Evolutionary conservation across 2,113 vertebrate genomes (phyloP).

Genomic region (Xyrauchen texanus): DNA sequence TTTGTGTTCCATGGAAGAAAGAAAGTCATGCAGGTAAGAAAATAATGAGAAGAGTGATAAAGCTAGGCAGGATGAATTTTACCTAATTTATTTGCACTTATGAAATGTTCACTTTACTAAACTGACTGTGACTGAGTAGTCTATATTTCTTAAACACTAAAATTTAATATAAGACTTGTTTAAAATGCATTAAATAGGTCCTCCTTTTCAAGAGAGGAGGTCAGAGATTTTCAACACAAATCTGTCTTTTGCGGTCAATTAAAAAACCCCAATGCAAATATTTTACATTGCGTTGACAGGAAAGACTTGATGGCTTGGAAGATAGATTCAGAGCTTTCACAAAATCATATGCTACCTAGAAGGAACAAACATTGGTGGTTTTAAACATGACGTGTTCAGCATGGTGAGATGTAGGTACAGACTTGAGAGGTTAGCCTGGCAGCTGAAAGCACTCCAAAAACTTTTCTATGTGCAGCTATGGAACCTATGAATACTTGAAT

Average conservation of each 20-base stretch:
- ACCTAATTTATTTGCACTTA: neutral
- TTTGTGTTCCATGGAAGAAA: too few relatives aligned
- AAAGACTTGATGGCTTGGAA: slow-evolving; percentile 6
- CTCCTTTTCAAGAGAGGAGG: neutral
- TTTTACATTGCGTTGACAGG: neutral
- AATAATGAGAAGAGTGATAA: neutral
- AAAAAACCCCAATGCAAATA: slow-evolving; percentile 8
- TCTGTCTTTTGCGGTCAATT: neutral
- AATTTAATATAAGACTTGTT: slow-evolving; percentile 19
- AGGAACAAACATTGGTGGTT: neutral
- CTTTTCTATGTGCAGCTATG: neutral
- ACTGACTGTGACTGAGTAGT: neutral
- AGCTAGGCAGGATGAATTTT: neutral
- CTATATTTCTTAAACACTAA: neutral
- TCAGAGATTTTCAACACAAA: slow-evolving; percentile 10
- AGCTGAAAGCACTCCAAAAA: slow-evolving; percentile 11
- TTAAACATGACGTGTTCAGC: too few relatives aligned
- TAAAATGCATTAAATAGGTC: slow-evolving; percentile 1
- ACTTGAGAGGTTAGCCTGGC: slow-evolving; percentile 3
- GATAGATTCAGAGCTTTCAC: neutral
- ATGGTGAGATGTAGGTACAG: neutral
- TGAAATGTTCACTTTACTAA: neutral
- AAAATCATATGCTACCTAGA: neutral
- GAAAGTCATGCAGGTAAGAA: neutral
- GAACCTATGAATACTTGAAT: neutral